phyloP scores from a whole-genome alignment of 1,140 invertebrate genomes.

The Ridgeia piscesae region DNA sequence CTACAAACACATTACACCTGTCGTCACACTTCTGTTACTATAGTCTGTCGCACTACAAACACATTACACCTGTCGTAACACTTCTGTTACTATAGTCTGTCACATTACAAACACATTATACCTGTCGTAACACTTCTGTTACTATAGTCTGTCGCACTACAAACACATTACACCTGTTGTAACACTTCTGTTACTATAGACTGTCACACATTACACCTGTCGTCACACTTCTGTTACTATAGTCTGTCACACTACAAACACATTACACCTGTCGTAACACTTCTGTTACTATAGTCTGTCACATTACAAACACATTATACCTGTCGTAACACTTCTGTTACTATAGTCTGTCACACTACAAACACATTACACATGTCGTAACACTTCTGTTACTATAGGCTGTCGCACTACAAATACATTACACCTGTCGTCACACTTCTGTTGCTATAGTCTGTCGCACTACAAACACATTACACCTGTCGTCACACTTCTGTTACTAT shows the following conservation, averaged over 20 bases:
- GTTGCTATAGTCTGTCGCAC: too few relatives aligned
- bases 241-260: too few relatives aligned
- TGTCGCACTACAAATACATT: too few relatives aligned
- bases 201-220: background rate
- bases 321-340: background rate
- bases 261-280: background rate
- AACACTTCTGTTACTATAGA: background rate
- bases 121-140: background rate
- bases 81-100: background rate
- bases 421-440: background rate
- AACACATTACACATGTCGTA: background rate
- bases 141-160: too few relatives aligned
- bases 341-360: too few relatives aligned
- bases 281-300: background rate
- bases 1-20: background rate
- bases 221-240: background rate
- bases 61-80: background rate
- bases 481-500: background rate
- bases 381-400: background rate
- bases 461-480: background rate
- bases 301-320: background rate
- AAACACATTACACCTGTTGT: background rate
- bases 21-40: background rate
- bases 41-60: too few relatives aligned
- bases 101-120: background rate